Evolutionary conservation across 2,113 vertebrate species (phyloP).

Genomic region (Probosciger aterrimus): DNA sequence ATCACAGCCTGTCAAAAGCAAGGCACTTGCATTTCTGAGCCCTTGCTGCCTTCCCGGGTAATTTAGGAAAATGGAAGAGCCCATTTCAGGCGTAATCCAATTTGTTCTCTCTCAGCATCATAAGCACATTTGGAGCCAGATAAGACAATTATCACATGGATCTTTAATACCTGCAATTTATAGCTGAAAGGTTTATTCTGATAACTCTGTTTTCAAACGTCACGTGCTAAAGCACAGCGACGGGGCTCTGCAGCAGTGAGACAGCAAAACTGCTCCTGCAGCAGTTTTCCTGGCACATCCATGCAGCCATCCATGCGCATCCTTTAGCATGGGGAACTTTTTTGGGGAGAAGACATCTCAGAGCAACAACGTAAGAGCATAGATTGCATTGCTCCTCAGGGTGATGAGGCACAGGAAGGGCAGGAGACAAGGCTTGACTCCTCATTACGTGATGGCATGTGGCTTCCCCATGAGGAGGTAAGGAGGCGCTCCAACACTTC

Average conservation of each 20-base stretch:
- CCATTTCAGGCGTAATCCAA: conserved; percentile 32
- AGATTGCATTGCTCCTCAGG: fast-evolving
- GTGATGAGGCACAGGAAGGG: background rate
- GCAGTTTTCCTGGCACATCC: fast-evolving
- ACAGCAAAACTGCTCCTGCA: background rate
- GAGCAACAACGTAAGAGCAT: background rate
- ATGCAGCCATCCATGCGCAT: fast-evolving
- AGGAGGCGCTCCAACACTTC: background rate
- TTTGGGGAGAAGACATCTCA: background rate
- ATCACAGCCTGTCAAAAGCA: background rate
- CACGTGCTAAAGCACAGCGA: background rate
- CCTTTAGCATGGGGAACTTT: fast-evolving
- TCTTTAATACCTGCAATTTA: conserved; percentile 62
- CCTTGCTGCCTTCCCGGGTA: background rate
- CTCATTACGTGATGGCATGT: fast-evolving
- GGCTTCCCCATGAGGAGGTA: background rate
- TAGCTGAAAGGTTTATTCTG: conserved; percentile 32
- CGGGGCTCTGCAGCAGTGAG: background rate
- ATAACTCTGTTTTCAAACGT: conserved; percentile 21
- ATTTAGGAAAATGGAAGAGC: conserved; percentile 55
- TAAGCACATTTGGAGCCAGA: conserved; percentile 52
- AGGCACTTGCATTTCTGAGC: background rate
- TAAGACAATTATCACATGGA: conserved; percentile 59
- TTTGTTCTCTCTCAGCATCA: conserved; percentile 39
- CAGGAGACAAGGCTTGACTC: background rate